phyloP scores from a whole-genome alignment of 2,797 vertebrate genomes.

The Triplophysa yarkandensis region DNA sequence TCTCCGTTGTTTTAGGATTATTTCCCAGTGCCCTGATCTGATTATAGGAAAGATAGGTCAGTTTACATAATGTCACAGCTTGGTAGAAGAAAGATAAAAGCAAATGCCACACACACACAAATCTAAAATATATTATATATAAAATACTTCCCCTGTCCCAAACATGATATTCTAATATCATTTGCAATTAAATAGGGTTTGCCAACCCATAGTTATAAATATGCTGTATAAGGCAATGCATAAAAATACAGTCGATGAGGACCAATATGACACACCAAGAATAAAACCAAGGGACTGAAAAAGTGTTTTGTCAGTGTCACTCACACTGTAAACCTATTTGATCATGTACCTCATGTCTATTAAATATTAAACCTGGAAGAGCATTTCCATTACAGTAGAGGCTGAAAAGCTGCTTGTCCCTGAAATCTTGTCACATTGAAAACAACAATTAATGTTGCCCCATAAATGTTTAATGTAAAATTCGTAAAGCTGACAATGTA shows the following conservation, averaged over 20 bases:
- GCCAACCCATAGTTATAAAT: no score
- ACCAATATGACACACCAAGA: neutral
- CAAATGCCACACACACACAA: slow-evolving; percentile 2
- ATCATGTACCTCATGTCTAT: neutral
- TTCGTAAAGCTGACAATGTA: slow-evolving; percentile 12
- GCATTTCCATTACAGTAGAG: neutral
- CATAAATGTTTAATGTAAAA: slow-evolving; percentile 1
- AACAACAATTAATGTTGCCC: neutral
- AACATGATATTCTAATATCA: no score
- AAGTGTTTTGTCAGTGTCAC: neutral
- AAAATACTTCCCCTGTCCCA: neutral
- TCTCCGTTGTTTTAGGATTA: slow-evolving; percentile 59
- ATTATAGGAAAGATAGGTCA: slow-evolving; percentile 67
- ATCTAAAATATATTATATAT: slow-evolving; percentile 9
- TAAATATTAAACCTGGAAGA: neutral
- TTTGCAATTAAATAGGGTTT: no score
- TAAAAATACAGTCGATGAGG: neutral
- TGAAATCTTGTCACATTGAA: neutral
- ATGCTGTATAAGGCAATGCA: neutral
- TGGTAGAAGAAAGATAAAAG: slow-evolving; percentile 10
- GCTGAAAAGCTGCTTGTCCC: neutral
- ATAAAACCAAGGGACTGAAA: neutral
- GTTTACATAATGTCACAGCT: slow-evolving; percentile 66
- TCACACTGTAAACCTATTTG: neutral
- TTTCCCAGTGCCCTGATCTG: slow-evolving; percentile 52